Percentiles rank a stretch among this genome's conserved stretches.
These are phyloP conservation scores for Balaeniceps rex DNA, from an alignment of 2,113 vertebrate species.

Conservation along the genomic window DNA sequence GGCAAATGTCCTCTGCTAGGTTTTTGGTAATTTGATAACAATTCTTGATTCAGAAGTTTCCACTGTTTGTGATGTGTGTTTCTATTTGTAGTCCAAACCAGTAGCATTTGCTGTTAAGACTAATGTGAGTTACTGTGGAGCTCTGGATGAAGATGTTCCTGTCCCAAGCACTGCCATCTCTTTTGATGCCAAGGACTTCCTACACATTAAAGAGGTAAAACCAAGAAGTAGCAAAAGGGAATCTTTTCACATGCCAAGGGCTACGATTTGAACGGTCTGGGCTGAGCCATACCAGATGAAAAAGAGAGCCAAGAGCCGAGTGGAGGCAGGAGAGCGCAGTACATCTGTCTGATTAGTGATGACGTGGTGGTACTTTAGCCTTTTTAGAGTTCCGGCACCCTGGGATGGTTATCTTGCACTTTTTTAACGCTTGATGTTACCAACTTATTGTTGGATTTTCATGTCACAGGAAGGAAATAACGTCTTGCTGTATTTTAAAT, in stretches of 20 bases:
- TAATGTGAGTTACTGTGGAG: constrained; percentile 95
- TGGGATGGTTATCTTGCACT: background rate
- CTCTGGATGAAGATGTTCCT: constrained; percentile 95
- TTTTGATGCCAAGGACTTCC: constrained; percentile 97
- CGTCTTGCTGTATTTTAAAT: background rate
- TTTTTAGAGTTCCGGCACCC: background rate
- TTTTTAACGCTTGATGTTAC: background rate
- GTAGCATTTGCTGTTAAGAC: constrained; percentile 97
- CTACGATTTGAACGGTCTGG: background rate
- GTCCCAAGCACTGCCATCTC: constrained; percentile 93
- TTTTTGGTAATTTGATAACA: background rate
- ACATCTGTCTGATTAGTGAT: background rate
- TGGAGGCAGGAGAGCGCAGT: background rate
- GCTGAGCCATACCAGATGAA: background rate
- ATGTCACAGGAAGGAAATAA: background rate
- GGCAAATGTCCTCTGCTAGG: background rate
- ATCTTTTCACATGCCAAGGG: background rate
- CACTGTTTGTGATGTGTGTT: background rate
- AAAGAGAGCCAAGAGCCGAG: background rate
- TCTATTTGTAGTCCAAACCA: constrained; percentile 83
- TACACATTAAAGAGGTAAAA: constrained; percentile 97
- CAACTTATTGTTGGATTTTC: background rate
- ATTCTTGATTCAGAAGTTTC: background rate
- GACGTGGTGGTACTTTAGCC: background rate
- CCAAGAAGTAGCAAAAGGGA: background rate